A percentile compares a stretch with the other conserved stretches of the same genome.
These are phyloP conservation scores for Gymnosoma rotundatum DNA, from an alignment of 2,888 invertebrate species.

Conservation along the genomic window DNA sequence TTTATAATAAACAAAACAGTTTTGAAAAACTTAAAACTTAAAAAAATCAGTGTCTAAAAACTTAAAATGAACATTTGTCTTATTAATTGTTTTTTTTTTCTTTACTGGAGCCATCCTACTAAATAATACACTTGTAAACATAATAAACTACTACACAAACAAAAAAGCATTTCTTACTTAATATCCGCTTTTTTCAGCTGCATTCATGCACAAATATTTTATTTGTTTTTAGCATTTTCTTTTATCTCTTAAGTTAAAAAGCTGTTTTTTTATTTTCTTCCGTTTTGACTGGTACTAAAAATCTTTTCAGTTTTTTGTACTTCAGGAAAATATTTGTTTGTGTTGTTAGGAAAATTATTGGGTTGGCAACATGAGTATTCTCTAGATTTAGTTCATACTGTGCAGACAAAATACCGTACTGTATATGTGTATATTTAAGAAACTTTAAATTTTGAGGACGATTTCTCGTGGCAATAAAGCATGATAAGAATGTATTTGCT, in stretches of 20 bases:
- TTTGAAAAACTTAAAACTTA: too few species aligned
- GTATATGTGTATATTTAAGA: too few species aligned
- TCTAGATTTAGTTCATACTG: not conserved
- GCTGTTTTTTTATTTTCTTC: constrained; percentile 5
- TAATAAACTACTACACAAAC: not conserved
- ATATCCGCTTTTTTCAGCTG: constrained; percentile 40
- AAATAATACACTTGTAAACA: not conserved
- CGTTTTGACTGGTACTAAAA: not conserved
- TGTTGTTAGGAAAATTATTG: not conserved
- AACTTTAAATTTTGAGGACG: too few species aligned
- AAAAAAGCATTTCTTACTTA: constrained; percentile 21
- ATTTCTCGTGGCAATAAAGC: too few species aligned
- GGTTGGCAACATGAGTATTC: not conserved
- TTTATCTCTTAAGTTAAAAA: not conserved
- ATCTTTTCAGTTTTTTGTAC: not conserved
- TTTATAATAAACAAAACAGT: too few species aligned
- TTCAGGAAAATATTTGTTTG: not conserved
- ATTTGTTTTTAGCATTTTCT: constrained; percentile 2
- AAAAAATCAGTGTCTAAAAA: too few species aligned
- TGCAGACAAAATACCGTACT: not conserved
- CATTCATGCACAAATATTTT: constrained; percentile 42
- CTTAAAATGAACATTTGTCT: too few species aligned
- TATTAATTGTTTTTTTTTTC: not conserved
- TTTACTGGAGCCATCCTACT: not conserved
- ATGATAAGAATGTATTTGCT: too few species aligned